phyloP scores from a whole-genome alignment of 2,113 vertebrate species.

The Brachypteracias leptosomus region DNA sequence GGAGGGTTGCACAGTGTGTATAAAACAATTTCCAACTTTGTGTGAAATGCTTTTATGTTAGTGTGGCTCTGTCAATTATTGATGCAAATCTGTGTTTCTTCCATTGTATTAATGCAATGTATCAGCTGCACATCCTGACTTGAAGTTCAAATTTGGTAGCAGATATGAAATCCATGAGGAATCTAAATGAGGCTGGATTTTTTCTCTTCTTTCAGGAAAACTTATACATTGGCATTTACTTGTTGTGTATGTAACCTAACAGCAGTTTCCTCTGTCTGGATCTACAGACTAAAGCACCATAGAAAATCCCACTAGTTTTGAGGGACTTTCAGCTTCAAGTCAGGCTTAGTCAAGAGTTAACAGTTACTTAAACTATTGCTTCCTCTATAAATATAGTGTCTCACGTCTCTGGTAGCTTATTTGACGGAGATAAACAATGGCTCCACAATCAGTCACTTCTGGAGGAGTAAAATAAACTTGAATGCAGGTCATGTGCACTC shows the following conservation, averaged over 20 bases:
- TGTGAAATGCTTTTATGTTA: not conserved
- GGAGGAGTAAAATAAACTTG: not conserved
- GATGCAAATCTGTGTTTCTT: not conserved
- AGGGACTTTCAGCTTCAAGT: not conserved
- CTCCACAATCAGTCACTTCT: not conserved
- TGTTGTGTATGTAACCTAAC: not conserved
- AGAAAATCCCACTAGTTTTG: not conserved
- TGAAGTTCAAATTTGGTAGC: not conserved
- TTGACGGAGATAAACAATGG: not conserved
- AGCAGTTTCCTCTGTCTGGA: not conserved
- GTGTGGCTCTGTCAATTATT: not conserved
- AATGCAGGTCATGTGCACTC: not conserved
- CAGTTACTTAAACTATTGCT: not conserved
- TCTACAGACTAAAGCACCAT: not conserved
- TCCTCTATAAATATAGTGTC: not conserved
- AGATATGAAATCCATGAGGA: not conserved
- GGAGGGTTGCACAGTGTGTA: not conserved
- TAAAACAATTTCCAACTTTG: not conserved
- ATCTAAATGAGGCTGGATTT: not conserved
- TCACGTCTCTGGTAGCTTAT: not conserved
- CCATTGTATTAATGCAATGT: not conserved
- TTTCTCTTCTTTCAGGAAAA: not conserved
- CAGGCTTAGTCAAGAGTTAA: not conserved
- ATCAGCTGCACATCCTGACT: not conserved
- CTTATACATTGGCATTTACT: not conserved